These are phyloP conservation scores for Pipistrellus kuhlii DNA, from an alignment of 2,797 vertebrate species.

Conservation along the genomic window DNA sequence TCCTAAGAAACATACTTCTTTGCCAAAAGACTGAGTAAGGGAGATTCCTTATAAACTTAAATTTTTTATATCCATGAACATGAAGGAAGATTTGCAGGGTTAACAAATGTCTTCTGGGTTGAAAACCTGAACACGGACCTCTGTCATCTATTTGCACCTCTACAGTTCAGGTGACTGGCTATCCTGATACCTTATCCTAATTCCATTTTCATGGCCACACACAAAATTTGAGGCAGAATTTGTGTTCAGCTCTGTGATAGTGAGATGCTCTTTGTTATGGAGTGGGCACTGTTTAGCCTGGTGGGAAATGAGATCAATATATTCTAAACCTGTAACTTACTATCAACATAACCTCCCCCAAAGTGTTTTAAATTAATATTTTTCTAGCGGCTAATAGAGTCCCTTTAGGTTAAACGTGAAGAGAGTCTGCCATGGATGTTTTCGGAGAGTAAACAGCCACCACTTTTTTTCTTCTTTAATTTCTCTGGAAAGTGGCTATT, in stretches of 20 bases:
- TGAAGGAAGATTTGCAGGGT: constrained; percentile 3
- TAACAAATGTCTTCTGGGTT: neutral
- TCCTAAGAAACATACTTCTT: neutral
- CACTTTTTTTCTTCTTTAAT: neutral
- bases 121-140: neutral
- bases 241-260: neutral
- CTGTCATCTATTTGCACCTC: neutral
- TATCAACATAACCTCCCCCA: constrained; percentile 56
- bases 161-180: neutral
- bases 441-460: constrained; percentile 30
- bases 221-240: constrained; percentile 12
- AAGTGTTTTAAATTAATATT: constrained; percentile 72
- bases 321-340: constrained; percentile 72
- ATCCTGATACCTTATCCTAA: neutral
- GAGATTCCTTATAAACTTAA: constrained; percentile 8
- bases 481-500: neutral
- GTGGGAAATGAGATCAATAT: constrained; percentile 72
- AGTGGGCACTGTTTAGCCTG: constrained; percentile 51
- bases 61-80: constrained; percentile 6
- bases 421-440: neutral
- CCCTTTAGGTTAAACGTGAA: constrained; percentile 63
- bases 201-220: neutral
- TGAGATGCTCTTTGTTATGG: constrained; percentile 62
- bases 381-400: constrained; percentile 51
- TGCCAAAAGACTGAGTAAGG: neutral